Percentiles rank a stretch among this genome's conserved stretches.
phyloP scores from a whole-genome alignment of 2,113 vertebrate species.

The Actinemys pallida region DNA sequence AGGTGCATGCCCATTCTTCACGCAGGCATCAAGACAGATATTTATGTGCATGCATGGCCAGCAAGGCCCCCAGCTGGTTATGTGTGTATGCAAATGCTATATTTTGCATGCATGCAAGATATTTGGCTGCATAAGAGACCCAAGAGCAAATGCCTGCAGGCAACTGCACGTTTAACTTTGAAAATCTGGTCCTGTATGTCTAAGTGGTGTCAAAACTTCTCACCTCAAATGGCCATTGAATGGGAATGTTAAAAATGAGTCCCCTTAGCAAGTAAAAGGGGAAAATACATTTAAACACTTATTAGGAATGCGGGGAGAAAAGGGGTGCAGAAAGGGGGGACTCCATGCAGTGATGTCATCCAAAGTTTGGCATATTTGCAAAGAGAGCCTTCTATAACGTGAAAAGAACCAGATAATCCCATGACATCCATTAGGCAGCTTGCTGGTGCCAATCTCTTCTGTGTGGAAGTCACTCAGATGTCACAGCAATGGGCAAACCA shows the following conservation, averaged over 20 bases:
- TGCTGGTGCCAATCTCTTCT: not conserved
- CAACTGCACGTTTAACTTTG: not conserved
- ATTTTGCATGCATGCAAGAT: rapidly evolving
- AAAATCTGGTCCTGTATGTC: not conserved
- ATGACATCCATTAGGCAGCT: not conserved
- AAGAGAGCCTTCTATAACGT: not conserved
- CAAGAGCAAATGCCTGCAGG: not conserved
- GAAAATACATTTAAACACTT: not conserved
- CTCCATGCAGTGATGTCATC: not conserved
- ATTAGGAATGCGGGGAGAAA: not conserved
- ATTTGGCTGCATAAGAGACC: not conserved
- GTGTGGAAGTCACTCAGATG: not conserved
- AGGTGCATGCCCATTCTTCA: too few species aligned
- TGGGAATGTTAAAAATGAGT: not conserved
- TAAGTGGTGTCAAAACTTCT: not conserved
- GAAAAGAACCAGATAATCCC: not conserved
- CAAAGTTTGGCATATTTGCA: not conserved
- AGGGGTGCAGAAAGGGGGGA: not conserved
- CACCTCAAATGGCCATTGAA: not conserved
- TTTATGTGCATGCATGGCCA: not conserved
- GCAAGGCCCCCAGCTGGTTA: not conserved
- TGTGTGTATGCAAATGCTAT: not conserved
- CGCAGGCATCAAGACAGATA: not conserved
- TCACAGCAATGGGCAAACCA: not conserved
- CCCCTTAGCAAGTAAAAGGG: not conserved